Base-by-base conservation (phyloP, 2,113 vertebrate genomes). In the Catagonus wagneri region DNA sequence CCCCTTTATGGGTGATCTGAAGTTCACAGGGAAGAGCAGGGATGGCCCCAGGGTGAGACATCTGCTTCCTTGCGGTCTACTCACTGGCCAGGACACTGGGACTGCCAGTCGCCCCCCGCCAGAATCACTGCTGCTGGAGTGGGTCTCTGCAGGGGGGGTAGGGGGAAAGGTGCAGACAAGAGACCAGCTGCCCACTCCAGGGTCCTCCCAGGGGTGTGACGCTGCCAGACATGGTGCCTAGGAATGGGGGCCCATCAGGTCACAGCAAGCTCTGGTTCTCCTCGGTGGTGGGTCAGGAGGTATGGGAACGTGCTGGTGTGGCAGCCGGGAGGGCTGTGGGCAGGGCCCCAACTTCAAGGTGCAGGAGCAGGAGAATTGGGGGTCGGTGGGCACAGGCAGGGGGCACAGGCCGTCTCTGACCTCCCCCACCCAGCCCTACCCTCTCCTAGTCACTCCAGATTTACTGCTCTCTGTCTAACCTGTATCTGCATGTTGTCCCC, bases 51-150 rank as follows among this genome's bases (percentile, higher is more conserved):
- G 32, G 65, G n/a, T 27, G 84, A 86, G 84, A 14, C 85, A 11
- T 7, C 36, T 11, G 27, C 54, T 60, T 7, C 8, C 11, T 7
- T 9, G 34, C 61, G 69, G 34, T 13, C 66, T n/a, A 29, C 60
- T 89, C 75, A 34, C 15, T 20, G 78, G 44, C 39, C 0, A 3
- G 13, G 68, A 14, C 39, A 27, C 65, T 58, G 68, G 68, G 29
- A 15, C 44, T 44, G 44, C 6, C 23, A 20, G 71, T 20, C 3
- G 1, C 8, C 2, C 13, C 7, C 1, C 1, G 0, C 25, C 11
- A 25, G 15, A 34, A 78, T 54, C 74, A 27, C 8, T 54, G 39
- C 54, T 78, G 39, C 23, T 3, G 7, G 44, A 54, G 23, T 4
- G 17, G 23, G 23, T 56, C 7, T 16, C 16, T 29, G n/a, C 0